These are phyloP conservation scores for Neotoxoptera formosana DNA, from an alignment of 1,140 invertebrate genomes.

Conservation along the genomic window DNA sequence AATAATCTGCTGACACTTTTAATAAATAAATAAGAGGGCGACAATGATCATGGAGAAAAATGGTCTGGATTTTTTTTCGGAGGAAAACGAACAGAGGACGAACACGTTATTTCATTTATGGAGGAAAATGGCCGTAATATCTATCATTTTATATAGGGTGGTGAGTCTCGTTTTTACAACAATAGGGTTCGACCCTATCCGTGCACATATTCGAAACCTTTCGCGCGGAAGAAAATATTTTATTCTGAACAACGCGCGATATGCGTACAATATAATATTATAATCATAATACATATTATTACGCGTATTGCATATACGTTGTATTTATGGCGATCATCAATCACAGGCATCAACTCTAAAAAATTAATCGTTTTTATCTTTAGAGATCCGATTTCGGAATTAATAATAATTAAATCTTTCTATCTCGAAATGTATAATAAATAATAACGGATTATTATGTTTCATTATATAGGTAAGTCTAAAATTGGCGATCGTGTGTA, in stretches of 20 bases:
- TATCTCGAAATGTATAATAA: background rate
- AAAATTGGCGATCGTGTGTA: background rate
- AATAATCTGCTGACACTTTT: background rate
- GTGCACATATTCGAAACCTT: background rate
- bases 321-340: background rate
- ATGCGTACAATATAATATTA: background rate
- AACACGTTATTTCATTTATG: background rate
- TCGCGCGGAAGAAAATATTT: slow-evolving; percentile 7
- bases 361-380: slow-evolving; percentile 33
- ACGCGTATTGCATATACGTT: background rate
- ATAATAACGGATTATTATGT: background rate
- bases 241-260: background rate
- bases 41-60: background rate
- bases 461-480: background rate
- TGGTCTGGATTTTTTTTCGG: background rate
- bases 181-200: background rate
- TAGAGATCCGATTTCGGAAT: background rate
- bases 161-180: background rate
- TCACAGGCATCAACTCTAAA: background rate
- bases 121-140: background rate
- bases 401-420: slow-evolving; percentile 22
- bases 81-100: background rate
- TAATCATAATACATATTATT: background rate
- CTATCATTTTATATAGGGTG: background rate
- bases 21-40: background rate